phyloP scores from a whole-genome alignment of 2,113 vertebrate genomes.

The Sialia sialis region DNA sequence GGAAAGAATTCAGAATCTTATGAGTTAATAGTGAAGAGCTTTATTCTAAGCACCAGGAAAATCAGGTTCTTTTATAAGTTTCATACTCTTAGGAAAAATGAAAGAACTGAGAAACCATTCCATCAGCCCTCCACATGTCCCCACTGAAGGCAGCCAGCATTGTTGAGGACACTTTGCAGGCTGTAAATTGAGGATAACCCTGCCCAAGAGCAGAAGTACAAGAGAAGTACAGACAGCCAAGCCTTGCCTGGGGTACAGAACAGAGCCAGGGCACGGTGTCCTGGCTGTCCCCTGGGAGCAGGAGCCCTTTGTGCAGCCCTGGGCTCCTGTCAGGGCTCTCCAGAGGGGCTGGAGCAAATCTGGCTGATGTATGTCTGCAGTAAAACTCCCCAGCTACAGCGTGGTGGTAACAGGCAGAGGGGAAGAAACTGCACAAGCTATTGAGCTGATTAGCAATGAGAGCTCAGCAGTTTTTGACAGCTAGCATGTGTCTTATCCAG shows the following conservation, averaged over 20 bases:
- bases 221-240: background rate
- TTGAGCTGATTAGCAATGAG: background rate
- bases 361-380: background rate
- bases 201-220: background rate
- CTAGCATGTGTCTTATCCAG: background rate
- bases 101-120: background rate
- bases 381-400: background rate
- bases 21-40: background rate
- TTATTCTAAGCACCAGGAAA: background rate
- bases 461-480: background rate
- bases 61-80: background rate
- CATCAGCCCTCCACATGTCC: background rate
- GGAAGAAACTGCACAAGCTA: background rate
- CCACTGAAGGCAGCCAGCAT: background rate
- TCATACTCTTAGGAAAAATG: background rate
- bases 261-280: rapidly evolving
- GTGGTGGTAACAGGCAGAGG: background rate
- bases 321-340: background rate
- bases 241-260: background rate
- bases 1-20: background rate
- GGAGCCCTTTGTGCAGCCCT: background rate
- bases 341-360: background rate
- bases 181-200: background rate
- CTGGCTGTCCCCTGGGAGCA: background rate
- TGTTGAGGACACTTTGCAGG: background rate